Percentiles rank a stretch among this genome's conserved stretches.
These are phyloP conservation scores for Caenorhabditis afra DNA, from an alignment of 2,888 invertebrate genomes.

Conservation along the genomic window DNA sequence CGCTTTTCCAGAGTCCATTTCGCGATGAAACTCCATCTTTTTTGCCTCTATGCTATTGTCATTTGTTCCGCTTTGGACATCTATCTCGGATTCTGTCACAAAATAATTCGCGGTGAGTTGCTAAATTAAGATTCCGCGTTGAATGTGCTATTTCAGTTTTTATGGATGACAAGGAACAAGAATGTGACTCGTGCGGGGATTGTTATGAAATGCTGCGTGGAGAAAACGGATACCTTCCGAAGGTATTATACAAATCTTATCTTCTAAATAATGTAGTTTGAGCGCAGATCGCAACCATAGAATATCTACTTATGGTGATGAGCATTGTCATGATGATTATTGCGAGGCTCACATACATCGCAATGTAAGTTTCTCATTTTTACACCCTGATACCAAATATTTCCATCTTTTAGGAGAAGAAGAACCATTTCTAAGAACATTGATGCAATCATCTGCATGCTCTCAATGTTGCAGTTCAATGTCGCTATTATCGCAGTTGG, in stretches of 20 bases:
- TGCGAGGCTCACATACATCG: neutral
- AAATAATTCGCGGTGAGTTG: neutral
- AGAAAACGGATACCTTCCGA: neutral
- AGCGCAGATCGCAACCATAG: neutral
- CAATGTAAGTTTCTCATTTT: neutral
- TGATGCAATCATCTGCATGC: neutral
- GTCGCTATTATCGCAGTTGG: neutral
- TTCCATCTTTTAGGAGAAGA: too few relatives aligned
- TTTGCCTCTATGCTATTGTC: neutral
- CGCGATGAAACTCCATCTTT: neutral
- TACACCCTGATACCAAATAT: too few relatives aligned
- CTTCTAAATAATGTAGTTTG: neutral
- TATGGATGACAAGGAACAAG: neutral
- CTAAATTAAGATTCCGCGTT: neutral
- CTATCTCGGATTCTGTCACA: constrained; percentile 2
- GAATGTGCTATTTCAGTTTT: neutral
- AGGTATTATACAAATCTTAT: neutral
- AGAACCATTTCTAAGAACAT: neutral
- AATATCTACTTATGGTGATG: constrained; percentile 1
- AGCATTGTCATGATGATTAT: neutral
- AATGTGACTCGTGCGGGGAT: neutral
- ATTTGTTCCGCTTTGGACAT: neutral
- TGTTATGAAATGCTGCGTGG: constrained; percentile 1
- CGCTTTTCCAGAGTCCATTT: neutral
- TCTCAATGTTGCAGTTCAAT: neutral